Conservation (phyloP, 1,140 invertebrate genomes). For the Bathynomus jamesi region DNA sequence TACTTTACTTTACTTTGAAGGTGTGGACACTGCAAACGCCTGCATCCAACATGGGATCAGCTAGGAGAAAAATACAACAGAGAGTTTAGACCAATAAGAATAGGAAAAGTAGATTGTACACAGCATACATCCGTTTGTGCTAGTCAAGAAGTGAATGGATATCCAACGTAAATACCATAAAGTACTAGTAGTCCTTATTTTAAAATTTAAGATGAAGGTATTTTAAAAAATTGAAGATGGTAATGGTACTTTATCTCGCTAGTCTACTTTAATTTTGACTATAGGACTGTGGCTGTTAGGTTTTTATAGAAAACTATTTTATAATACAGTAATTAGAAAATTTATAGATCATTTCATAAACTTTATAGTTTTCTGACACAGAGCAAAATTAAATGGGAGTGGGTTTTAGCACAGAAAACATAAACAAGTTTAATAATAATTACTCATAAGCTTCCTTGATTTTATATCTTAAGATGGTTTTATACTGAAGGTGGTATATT, state of each 20-base stretch:
- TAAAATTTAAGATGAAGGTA: background rate
- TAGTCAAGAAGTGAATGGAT: slow-evolving; percentile 63
- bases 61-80: slow-evolving; percentile 40
- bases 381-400: too few species aligned
- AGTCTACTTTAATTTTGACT: background rate
- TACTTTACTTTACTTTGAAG: too few species aligned
- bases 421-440: too few species aligned
- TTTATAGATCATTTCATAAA: too few species aligned
- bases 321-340: background rate
- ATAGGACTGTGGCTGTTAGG: too few species aligned
- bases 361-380: too few species aligned
- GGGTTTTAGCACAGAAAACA: too few species aligned
- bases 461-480: too few species aligned
- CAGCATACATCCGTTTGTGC: slow-evolving; percentile 56
- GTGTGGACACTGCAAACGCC: slow-evolving; percentile 41
- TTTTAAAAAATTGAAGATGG: background rate
- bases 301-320: background rate
- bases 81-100: slow-evolving; percentile 50
- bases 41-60: slow-evolving; percentile 39
- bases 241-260: background rate
- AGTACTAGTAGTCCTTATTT: too few species aligned
- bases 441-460: too few species aligned
- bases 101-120: slow-evolving; percentile 69
- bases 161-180: slow-evolving; percentile 62
- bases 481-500: too few species aligned